These are phyloP conservation scores for Squalus acanthias DNA, from an alignment of 2,797 vertebrate genomes.

Conservation along the genomic window DNA sequence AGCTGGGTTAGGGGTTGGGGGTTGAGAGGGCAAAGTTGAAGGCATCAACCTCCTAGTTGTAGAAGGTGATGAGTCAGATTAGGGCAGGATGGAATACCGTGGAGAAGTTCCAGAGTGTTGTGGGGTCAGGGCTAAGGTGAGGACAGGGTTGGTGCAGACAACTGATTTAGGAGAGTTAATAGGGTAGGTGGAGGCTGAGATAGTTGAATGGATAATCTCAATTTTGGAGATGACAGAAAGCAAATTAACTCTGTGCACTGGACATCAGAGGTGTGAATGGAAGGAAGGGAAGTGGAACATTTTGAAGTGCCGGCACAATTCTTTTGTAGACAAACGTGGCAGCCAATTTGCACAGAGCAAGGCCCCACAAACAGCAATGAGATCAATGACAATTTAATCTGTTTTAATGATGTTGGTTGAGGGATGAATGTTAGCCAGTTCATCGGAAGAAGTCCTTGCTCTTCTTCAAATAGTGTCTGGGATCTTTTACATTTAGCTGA, in stretches of 20 bases:
- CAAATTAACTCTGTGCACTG: neutral
- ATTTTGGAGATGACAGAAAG: too few species aligned
- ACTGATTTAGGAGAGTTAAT: neutral
- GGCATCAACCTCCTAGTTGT: neutral
- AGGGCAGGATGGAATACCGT: neutral
- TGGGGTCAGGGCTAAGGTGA: neutral
- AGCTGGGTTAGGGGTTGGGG: neutral
- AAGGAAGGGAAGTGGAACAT: neutral
- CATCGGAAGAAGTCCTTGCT: neutral
- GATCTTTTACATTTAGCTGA: neutral
- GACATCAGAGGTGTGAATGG: neutral
- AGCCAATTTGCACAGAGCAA: neutral
- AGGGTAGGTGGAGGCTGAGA: neutral
- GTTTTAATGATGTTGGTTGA: neutral
- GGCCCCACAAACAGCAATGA: neutral
- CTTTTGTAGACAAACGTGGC: neutral
- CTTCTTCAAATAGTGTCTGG: neutral
- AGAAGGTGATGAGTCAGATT: neutral
- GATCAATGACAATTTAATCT: neutral
- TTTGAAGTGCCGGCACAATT: neutral
- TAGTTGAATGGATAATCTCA: neutral
- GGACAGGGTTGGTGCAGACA: neutral
- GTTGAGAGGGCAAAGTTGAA: neutral
- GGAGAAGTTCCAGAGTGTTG: neutral
- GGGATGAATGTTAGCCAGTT: neutral